Conservation (phyloP, 1,140 invertebrate genomes). For the Acromyrmex charruanus region DNA sequence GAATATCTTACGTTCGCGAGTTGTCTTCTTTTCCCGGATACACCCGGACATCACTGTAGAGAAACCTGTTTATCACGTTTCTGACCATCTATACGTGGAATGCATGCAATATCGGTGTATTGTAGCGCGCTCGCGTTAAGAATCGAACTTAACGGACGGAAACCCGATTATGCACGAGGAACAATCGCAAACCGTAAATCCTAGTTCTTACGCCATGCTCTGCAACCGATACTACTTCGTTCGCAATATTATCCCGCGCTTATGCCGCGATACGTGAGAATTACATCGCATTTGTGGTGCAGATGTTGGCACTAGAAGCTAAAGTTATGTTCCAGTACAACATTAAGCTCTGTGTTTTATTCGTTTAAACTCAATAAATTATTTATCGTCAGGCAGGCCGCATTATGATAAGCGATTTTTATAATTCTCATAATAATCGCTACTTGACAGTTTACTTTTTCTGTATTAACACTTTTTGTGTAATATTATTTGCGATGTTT, state of each 20-base stretch:
- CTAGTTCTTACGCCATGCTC: neutral
- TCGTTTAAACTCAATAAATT: neutral
- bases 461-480: neutral
- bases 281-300: neutral
- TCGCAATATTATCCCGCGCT: neutral
- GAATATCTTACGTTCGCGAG: conserved; percentile 50
- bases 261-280: neutral
- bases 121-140: conserved; percentile 8
- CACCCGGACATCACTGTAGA: neutral
- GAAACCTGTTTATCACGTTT: conserved; percentile 64
- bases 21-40: conserved; percentile 25
- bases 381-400: conserved; percentile 3
- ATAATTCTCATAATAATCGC: conserved; percentile 5
- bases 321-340: neutral
- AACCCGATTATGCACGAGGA: conserved; percentile 29
- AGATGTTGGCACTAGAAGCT: neutral
- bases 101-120: conserved; percentile 7
- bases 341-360: neutral
- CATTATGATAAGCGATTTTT: neutral
- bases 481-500: conserved; percentile 6
- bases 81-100: neutral
- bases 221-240: conserved; percentile 3
- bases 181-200: conserved; percentile 43
- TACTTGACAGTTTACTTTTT: neutral
- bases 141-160: conserved; percentile 15